Evolutionary conservation across 2,113 vertebrate genomes (phyloP).

Genomic region (Aplodontia rufa): DNA sequence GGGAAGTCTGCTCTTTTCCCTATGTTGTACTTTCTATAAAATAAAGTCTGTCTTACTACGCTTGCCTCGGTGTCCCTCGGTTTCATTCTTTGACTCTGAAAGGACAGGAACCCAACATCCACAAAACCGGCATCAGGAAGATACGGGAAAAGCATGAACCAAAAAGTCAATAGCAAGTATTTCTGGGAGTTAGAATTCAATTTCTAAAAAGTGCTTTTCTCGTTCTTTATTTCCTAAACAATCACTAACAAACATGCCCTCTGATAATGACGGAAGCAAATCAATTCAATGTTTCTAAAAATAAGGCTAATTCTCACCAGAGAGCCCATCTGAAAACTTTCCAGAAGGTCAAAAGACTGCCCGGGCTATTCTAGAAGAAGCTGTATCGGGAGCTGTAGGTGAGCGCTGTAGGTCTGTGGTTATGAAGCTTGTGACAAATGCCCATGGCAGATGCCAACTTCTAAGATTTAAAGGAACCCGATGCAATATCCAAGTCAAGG

Average conservation of each 20-base stretch:
- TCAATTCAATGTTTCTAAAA: constrained; percentile 37
- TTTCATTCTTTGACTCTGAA: too few species aligned
- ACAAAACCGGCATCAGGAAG: neutral
- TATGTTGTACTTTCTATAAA: too few species aligned
- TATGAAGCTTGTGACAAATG: neutral
- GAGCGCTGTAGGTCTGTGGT: neutral
- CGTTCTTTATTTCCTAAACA: neutral
- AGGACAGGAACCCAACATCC: too few species aligned
- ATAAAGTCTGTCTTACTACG: too few species aligned
- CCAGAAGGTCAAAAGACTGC: neutral
- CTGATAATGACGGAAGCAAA: neutral
- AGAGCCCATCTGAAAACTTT: neutral
- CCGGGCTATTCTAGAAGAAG: neutral
- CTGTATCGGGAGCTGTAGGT: neutral
- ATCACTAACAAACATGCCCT: neutral
- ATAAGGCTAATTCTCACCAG: neutral
- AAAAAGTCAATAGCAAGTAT: neutral
- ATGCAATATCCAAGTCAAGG: neutral
- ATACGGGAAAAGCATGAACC: neutral
- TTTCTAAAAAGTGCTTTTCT: neutral
- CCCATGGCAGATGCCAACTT: accelerated
- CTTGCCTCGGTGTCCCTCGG: too few species aligned
- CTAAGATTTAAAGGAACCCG: neutral
- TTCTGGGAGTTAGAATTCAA: neutral
- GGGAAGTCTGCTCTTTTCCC: too few species aligned